phyloP scores from a whole-genome alignment of 2,888 invertebrate species.

The Cheilosia grossa region DNA sequence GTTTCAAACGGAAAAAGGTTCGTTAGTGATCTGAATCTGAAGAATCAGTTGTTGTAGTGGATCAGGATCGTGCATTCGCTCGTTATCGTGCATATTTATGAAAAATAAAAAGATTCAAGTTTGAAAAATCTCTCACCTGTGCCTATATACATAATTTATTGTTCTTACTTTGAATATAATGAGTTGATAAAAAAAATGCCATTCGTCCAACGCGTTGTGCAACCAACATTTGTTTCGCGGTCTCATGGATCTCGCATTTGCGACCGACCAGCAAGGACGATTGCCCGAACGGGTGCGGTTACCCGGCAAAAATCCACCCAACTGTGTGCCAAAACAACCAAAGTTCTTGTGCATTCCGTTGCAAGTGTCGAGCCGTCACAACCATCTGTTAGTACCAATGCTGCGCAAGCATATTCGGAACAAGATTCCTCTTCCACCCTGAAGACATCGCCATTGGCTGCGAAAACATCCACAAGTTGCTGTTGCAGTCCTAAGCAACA shows the following conservation, averaged over 20 bases:
- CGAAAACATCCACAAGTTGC: slow-evolving; percentile 76
- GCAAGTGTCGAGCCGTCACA: slow-evolving; percentile 51
- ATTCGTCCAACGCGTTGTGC: slow-evolving; percentile 92
- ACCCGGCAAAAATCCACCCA: slow-evolving; percentile 50
- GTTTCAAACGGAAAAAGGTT: slow-evolving; percentile 46
- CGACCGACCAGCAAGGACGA: slow-evolving; percentile 59
- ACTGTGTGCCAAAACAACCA: slow-evolving; percentile 59
- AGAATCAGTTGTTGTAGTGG: slow-evolving; percentile 31
- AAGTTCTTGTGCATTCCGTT: slow-evolving; percentile 63
- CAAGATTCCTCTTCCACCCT: slow-evolving; percentile 64
- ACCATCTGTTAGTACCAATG: slow-evolving; percentile 70
- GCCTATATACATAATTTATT: slow-evolving; percentile 1
- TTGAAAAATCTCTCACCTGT: slow-evolving; percentile 19
- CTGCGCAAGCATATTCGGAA: slow-evolving; percentile 65
- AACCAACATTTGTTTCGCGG: slow-evolving; percentile 91
- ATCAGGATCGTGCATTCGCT: slow-evolving; percentile 36
- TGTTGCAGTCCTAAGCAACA: slow-evolving; percentile 65
- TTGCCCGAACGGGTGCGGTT: slow-evolving; percentile 60
- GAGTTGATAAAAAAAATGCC: slow-evolving; percentile 87
- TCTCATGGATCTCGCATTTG: slow-evolving; percentile 64
- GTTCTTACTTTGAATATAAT: slow-evolving; percentile 43
- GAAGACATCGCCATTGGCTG: slow-evolving; percentile 76
- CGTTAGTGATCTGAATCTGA: slow-evolving; percentile 44
- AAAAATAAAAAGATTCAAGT: slow-evolving; percentile 7
- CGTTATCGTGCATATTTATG: slow-evolving; percentile 8